Base-by-base conservation (phyloP, 2,888 invertebrate species). In the Alcis repandata region DNA sequence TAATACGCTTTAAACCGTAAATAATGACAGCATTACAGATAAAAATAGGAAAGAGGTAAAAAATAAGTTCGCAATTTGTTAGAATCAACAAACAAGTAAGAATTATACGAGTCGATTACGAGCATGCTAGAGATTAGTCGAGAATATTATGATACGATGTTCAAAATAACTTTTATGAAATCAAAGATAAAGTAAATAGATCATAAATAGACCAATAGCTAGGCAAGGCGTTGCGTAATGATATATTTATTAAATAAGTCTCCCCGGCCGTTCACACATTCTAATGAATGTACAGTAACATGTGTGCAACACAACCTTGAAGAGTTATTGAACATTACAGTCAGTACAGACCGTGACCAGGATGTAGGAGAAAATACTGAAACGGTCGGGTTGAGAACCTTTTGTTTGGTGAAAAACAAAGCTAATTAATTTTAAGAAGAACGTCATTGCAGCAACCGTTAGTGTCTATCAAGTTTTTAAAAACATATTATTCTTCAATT, bases 171-270 rank as follows among this genome's bases (percentile, higher is more conserved):
- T 45, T 22, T 20, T 11, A 45, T 45, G 20, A 19, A 33, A 20
- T 22, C 11, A 0, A 27, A 41, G 17, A 8, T 17, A 32, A 9
- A 4, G 7, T 22, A 48, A 15, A 48, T 19, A 53, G 19, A 17
- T 17, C n/a, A 46, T 45, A 45, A 61, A 22, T 61, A 62, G 58
- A 52, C 38, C 52, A 36, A 58, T 65, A 40, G 43, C 32, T 57
- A 57, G 32, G 45, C 60, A 52, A 36, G 49, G 38, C 32, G 64
- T 72, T 75, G 77, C 78, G 76, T 79, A 89, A 83, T 76, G 79
- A 77, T 83, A 86, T 65, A 51, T 62, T 61, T 76, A 76, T 90
- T 89, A 87, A 88, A 88, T 90, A 90, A 89, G 80, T 78, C 78
- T 77, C 77, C 71, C 70, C 69, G 63, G 68, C 71, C 75, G 65